Conservation (phyloP, 2,888 invertebrate genomes). For the Steinernema carpocapsae region DNA sequence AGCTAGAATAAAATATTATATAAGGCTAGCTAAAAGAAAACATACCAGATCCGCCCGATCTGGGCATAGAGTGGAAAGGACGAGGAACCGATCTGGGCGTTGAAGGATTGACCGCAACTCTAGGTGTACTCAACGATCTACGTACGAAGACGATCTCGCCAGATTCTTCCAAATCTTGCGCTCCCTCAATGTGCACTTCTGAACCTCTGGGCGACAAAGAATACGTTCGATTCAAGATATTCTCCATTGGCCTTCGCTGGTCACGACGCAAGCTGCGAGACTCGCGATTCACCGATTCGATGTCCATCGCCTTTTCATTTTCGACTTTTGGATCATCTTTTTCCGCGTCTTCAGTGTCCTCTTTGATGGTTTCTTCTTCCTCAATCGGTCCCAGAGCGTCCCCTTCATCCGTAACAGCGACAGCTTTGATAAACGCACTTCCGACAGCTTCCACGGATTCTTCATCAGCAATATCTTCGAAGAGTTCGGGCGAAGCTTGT, state of each 20-base stretch:
- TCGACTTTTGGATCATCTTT: too few relatives aligned
- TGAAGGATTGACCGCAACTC: too few relatives aligned
- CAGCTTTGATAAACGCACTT: neutral
- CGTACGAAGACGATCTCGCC: too few relatives aligned
- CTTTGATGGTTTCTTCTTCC: too few relatives aligned
- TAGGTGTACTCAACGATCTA: too few relatives aligned
- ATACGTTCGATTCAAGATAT: slow-evolving; percentile 8
- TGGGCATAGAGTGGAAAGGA: neutral
- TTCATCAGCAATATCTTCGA: neutral
- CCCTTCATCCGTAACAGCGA: too few relatives aligned
- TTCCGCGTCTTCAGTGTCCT: too few relatives aligned
- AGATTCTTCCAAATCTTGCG: too few relatives aligned
- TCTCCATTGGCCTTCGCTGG: slow-evolving; percentile 1
- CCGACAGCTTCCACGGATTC: neutral
- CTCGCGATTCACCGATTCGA: neutral
- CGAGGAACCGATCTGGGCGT: neutral
- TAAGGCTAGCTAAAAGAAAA: neutral
- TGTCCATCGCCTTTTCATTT: neutral
- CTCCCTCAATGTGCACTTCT: neutral
- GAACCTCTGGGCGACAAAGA: slow-evolving; percentile 23
- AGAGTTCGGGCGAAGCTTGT: too few relatives aligned
- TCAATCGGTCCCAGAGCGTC: too few relatives aligned
- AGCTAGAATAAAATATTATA: neutral
- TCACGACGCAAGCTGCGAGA: neutral
- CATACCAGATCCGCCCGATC: neutral